Conservation (phyloP, 2,113 vertebrate genomes). For the Vicugna pacos region DNA sequence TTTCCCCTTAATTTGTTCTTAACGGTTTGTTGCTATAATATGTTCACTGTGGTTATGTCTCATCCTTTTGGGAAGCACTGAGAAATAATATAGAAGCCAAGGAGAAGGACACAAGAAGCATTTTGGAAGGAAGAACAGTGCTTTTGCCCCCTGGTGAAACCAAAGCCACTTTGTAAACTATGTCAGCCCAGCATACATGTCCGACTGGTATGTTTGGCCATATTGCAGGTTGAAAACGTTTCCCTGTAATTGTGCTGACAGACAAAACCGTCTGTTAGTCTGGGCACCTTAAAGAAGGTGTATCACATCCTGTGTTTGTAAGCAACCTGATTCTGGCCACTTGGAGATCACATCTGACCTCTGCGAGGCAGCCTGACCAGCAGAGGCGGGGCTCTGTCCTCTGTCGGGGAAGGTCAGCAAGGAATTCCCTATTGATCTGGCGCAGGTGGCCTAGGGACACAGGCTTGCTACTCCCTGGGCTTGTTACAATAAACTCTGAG, state of each 20-base stretch:
- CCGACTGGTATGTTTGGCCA: neutral
- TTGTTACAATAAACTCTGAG: neutral
- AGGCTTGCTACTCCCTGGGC: neutral
- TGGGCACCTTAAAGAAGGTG: conserved; percentile 24
- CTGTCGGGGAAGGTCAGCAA: fast-evolving
- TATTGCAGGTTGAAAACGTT: neutral
- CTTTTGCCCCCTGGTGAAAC: neutral
- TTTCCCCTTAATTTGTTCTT: neutral
- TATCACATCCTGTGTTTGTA: neutral
- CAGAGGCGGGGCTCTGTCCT: neutral
- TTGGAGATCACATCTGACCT: neutral
- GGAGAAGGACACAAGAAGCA: neutral
- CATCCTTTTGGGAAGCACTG: neutral
- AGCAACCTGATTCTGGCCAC: neutral
- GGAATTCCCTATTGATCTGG: neutral
- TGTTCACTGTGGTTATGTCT: neutral
- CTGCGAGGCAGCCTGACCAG: neutral
- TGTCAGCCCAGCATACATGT: neutral
- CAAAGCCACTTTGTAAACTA: neutral
- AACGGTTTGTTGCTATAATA: neutral
- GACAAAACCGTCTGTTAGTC: conserved; percentile 21
- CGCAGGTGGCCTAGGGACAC: fast-evolving
- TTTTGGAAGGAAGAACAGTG: neutral
- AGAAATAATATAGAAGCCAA: neutral
- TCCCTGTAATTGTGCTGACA: neutral